phyloP scores from a whole-genome alignment of 2,797 vertebrate species.

The Clangula hyemalis region DNA sequence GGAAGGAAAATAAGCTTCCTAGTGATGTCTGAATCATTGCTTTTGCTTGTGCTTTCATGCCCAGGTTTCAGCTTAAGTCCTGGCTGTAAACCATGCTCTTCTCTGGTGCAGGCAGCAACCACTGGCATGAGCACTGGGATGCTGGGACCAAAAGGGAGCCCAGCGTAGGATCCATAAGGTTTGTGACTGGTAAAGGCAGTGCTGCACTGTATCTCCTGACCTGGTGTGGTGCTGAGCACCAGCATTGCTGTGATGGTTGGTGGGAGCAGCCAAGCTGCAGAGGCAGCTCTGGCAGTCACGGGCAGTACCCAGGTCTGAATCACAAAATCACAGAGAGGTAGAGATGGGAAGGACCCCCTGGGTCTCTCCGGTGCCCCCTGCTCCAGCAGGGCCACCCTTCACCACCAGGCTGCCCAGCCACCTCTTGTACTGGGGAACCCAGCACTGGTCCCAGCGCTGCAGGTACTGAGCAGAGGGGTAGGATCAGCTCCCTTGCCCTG shows the following conservation, averaged over 20 bases:
- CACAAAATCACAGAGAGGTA: too few relatives aligned
- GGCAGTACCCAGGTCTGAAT: neutral
- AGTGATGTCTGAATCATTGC: conserved; percentile 37
- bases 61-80: conserved; percentile 20
- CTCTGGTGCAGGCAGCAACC: neutral
- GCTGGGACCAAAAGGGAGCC: neutral
- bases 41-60: conserved; percentile 48
- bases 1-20: conserved; percentile 53
- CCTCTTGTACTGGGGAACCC: too few relatives aligned
- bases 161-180: neutral
- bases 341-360: too few relatives aligned
- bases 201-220: neutral
- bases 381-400: too few relatives aligned
- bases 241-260: neutral
- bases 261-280: neutral
- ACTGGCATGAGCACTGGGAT: neutral
- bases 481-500: too few relatives aligned
- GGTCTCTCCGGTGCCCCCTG: too few relatives aligned
- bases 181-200: neutral
- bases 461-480: too few relatives aligned
- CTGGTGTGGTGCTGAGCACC: neutral
- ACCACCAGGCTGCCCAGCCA: too few relatives aligned
- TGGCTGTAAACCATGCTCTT: neutral
- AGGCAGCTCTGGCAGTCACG: neutral
- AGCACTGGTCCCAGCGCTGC: too few relatives aligned